Evolutionary conservation across 2,113 vertebrate genomes (phyloP).

Genomic region (Cygnus buccinator): DNA sequence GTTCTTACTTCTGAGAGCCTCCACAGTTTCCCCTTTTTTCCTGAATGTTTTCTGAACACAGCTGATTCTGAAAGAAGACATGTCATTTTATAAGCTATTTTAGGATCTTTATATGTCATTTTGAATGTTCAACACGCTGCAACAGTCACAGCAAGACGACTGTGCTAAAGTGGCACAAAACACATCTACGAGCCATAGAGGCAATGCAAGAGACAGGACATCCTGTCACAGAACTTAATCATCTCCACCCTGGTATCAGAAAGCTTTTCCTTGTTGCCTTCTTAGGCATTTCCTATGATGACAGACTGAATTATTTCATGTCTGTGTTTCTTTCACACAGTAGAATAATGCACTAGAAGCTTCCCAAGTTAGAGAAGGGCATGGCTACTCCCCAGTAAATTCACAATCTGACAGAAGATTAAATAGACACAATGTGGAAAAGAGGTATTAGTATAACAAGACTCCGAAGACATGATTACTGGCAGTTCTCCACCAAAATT

Average conservation of each 20-base stretch:
- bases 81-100: background rate
- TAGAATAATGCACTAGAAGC: background rate
- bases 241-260: background rate
- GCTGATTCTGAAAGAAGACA: constrained; percentile 86
- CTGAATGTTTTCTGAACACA: constrained; percentile 92
- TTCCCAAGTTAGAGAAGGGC: background rate
- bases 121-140: background rate
- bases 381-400: background rate
- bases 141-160: background rate
- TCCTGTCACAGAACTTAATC: background rate
- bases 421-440: accelerated
- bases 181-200: accelerated
- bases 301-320: background rate
- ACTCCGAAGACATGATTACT: background rate
- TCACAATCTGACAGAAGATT: background rate
- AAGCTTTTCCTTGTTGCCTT: background rate
- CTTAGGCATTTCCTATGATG: background rate
- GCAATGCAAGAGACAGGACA: background rate
- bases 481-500: background rate
- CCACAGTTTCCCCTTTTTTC: constrained; percentile 87
- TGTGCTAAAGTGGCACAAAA: background rate
- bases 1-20: constrained; percentile 90
- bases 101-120: background rate
- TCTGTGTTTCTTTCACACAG: background rate
- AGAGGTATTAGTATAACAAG: background rate